Evolutionary conservation across 2,888 invertebrate species (phyloP).

Genomic region (Bellardia bayeri): DNA sequence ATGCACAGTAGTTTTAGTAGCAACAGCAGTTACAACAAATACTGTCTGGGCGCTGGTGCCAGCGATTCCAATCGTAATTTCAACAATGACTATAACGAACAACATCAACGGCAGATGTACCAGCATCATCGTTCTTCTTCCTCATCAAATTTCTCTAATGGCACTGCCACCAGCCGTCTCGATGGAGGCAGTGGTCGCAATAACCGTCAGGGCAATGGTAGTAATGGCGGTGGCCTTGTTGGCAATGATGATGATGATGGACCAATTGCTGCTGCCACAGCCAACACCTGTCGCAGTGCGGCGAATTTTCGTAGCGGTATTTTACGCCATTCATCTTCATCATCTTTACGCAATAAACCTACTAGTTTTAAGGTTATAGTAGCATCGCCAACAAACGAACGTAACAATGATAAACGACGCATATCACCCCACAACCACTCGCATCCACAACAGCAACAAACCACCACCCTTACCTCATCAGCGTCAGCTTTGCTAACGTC

Average conservation of each 20-base stretch:
- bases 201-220: conserved; percentile 38
- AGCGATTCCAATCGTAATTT: conserved; percentile 80
- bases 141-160: conserved; percentile 74
- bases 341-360: conserved; percentile 76
- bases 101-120: conserved; percentile 64
- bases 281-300: conserved; percentile 74
- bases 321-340: conserved; percentile 78
- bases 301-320: conserved; percentile 78
- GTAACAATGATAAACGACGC: conserved; percentile 70
- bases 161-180: conserved; percentile 53
- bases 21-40: conserved; percentile 78
- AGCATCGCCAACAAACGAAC: conserved; percentile 71
- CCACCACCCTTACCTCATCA: conserved; percentile 34
- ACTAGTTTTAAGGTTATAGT: conserved; percentile 76
- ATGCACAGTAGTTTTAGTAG: conserved; percentile 76
- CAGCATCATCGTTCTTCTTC: conserved; percentile 69
- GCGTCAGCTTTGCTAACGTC: conserved; percentile 49
- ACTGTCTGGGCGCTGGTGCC: conserved; percentile 65
- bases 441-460: conserved; percentile 66
- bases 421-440: conserved; percentile 48
- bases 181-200: conserved; percentile 21
- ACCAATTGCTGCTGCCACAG: conserved; percentile 61
- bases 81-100: conserved; percentile 74
- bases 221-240: conserved; percentile 28
- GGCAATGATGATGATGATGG: conserved; percentile 35